Evolutionary conservation across 2,888 invertebrate genomes (phyloP), one percentile per base, ranked within the genome.

Genomic region (Nipponacmea schrenckii): DNA sequence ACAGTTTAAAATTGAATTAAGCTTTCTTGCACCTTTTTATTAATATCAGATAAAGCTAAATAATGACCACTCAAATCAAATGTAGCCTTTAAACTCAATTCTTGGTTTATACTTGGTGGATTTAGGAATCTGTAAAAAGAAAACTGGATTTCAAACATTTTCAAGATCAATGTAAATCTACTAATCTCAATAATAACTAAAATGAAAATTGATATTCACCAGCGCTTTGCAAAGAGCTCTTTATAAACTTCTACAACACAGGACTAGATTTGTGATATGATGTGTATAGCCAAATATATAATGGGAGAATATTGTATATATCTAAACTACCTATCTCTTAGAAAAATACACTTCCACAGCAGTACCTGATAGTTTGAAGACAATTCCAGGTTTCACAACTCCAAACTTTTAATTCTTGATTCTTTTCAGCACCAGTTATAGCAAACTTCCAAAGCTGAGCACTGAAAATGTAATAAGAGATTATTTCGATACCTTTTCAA

Each of bases 331-430:
- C 63, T 46, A 2, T 24, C 7, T 50, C 26, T 20, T 12, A 64
- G 26, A 44, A 26, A 17, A 72, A 14, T 20, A 67, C 27, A 12
- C n/a, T 62, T 14, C 20, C 45, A 15, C 17, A 20, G 1, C 62
- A 45, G 65, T 79, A 87, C 83, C 81, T 80, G 46, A 89, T 70
- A 17, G 87, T 87, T 77, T 89, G 98, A n/a, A 97, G 90, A 85
- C 97, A 97, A 66, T 92, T 92, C 98, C 98, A 98, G 0, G 94
- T 92, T 86, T 97, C 95, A 89, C 97, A 98, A 10, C 96, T 95
- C 97, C 97, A 98, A 94, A 90, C 91, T 90, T 97, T 97, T 69
- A 98, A 90, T 83, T 95, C 95, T 0, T 95, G 93, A 90, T 97
- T 97, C 87, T 95, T 93, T 77, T 94, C 93, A 0, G 96, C 94